These are phyloP conservation scores for Aleiodes testaceus DNA, from an alignment of 2,888 invertebrate genomes.

Conservation along the genomic window DNA sequence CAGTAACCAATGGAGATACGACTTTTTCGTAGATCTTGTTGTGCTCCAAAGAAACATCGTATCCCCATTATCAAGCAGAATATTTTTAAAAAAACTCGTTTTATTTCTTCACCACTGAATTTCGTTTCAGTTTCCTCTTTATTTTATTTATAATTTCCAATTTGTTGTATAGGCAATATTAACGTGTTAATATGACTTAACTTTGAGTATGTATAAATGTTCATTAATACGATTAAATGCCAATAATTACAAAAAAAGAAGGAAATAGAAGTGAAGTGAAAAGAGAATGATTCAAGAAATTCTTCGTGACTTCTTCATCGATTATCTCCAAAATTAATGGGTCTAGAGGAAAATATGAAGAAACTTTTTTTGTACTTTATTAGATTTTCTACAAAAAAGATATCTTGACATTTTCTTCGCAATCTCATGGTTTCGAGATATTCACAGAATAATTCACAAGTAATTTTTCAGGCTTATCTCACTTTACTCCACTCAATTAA, in stretches of 20 bases:
- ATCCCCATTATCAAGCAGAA: too few relatives aligned
- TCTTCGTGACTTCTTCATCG: not conserved
- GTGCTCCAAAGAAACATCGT: too few relatives aligned
- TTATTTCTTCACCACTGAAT: not conserved
- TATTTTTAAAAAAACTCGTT: not conserved
- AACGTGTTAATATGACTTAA: conserved; percentile 57
- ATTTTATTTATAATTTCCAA: conserved; percentile 4
- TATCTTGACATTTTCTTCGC: not conserved
- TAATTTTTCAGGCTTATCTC: not conserved
- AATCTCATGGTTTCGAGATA: not conserved
- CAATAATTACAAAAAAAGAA: not conserved
- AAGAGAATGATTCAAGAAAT: not conserved
- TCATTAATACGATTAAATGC: conserved; percentile 50
- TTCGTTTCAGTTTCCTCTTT: conserved; percentile 27
- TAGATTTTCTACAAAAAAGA: too few relatives aligned
- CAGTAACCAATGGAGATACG: not conserved
- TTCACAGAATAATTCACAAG: not conserved
- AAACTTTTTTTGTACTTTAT: too few relatives aligned
- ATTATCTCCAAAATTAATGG: too few relatives aligned
- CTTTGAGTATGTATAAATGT: conserved; percentile 54
- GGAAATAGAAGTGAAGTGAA: not conserved
- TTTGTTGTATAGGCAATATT: conserved; percentile 44
- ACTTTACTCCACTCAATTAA: not conserved
- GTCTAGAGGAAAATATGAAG: too few relatives aligned
- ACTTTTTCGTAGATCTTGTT: too few relatives aligned